Base-by-base conservation (phyloP, 2,888 invertebrate species). In the Apantesis nais region DNA sequence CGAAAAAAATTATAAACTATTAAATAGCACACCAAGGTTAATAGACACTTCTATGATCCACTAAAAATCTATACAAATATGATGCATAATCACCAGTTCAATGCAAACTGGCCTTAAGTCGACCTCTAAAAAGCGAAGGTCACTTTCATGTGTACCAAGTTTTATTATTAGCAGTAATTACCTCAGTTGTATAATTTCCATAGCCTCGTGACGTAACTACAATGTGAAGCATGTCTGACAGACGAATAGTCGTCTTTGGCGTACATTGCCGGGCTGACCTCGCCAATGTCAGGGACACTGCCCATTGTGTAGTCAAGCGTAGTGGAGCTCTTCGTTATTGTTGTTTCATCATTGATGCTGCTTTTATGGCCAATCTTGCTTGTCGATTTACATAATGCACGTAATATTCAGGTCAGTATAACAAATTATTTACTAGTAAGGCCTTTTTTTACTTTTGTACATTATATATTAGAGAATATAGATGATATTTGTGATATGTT, bases 201-300 rank as follows among this genome's bases (percentile, higher is more conserved):
- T 75, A 85, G 75, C 88, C 85, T 89, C 84, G 83, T 84, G 80
- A 84, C 82, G 86, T 86, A 84, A 85, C 80, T 82, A 76, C 76
- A 72, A 71, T 75, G 77, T 76, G 68, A 73, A 68, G 72, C 81
- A 73, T 78, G 77, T 78, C 73, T 76, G 68, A 72, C 79, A 83
- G 75, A 74, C 76, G 81, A 80, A 85, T 85, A 79, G 86, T 89
- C 85, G 86, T 86, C 77, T 84, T 81, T 78, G 78, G 64, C 71
- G 74, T 84, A 86, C 87, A 88, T 84, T 83, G 86, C 86, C 80
- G 85, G 76, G 74, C 75, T 81, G 88, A 87, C 92, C 91, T 90
- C 85, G 88, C 68, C 83, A 92, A 90, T 90, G 91, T 91, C 92
- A 92, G 83, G 92, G 90, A 75, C 87, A 72, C 69, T 81, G 78